Evolutionary conservation across 2,113 vertebrate species (phyloP), one percentile per base, ranked within the genome.

Genomic region (Atractosteus spatula): DNA sequence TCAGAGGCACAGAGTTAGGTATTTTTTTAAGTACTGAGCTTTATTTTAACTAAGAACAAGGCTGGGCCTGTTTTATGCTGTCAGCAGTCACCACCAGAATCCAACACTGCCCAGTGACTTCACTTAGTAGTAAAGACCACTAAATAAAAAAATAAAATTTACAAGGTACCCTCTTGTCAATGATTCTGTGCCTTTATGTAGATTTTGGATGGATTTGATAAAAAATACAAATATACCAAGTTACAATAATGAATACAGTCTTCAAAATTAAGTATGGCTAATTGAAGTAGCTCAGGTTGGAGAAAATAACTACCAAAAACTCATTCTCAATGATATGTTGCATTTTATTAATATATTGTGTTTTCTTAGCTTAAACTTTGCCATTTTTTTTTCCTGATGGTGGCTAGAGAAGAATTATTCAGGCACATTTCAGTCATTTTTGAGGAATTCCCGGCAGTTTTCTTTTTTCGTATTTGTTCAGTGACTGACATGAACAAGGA

Each of bases 261-360:
- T 41, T 64, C 17, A 41, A 29, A 41, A 64, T 16, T 41, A 64
- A 64, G 56, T 59, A 59, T 66, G 4, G 3, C 54, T 13, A 45
- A 67, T 59, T 66, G 71, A 68, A 73, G 29, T 69, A 71, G 70
- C 75, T 76, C 70, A 73, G 71, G 68, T 73, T 69, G 73, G 71
- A 66, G 66, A 61, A 69, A 62, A 72, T 71, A 69, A 68, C 61
- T 67, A 73, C 71, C 71, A 76, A 77, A 77, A 76, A 57, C 51
- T 17, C 45, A 68, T 59, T 42, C 7, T 55, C 43, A 66, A 42
- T 59, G 55, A 29, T 16, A 73, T 59, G 63, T 14, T 0, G 14
- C 42, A 42, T 71, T 43, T 70, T 61, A 63, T 71, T 57, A 71
- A 56, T 17, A 47, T 16, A 65, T 62, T 42, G 42, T 64, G 61